Percentiles rank a stretch among this genome's conserved stretches.
Evolutionary conservation across 2,888 invertebrate species (phyloP).

Genomic region (Lochmaea crataegi): DNA sequence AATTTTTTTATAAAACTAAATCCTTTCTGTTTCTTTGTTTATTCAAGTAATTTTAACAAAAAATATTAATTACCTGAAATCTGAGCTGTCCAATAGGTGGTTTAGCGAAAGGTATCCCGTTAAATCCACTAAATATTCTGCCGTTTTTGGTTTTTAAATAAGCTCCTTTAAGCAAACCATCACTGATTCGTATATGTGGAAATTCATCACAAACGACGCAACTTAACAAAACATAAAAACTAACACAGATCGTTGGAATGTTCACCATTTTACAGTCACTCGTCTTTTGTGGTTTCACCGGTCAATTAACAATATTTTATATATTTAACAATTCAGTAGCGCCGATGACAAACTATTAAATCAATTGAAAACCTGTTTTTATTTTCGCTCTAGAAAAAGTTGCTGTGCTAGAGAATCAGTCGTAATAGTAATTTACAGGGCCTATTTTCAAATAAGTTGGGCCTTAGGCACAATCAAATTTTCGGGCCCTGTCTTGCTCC

Average conservation of each 20-base stretch:
- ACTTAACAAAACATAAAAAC: constrained; percentile 12
- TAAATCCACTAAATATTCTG: constrained; percentile 64
- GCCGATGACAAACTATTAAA: not conserved
- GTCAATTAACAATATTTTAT: constrained; percentile 2
- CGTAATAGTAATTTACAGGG: too few relatives aligned
- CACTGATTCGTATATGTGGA: constrained; percentile 56
- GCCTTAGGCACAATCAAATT: too few relatives aligned
- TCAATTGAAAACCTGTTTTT: not conserved
- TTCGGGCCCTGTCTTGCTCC: too few relatives aligned
- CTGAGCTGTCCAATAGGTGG: constrained; percentile 61
- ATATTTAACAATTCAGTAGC: constrained; percentile 8
- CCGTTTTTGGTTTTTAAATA: constrained; percentile 61
- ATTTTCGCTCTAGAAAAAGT: not conserved
- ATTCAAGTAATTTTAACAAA: too few relatives aligned
- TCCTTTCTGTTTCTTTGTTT: too few relatives aligned
- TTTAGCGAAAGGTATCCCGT: constrained; percentile 64
- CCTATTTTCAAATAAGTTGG: too few relatives aligned
- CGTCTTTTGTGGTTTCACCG: constrained; percentile 1
- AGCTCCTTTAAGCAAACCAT: constrained; percentile 64
- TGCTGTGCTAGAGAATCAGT: too few relatives aligned
- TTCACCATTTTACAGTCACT: constrained; percentile 13
- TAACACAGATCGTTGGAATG: constrained; percentile 11
- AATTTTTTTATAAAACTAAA: too few relatives aligned
- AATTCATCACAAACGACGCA: constrained; percentile 21
- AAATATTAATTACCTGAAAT: constrained; percentile 58